Evolutionary conservation across 2,888 invertebrate genomes (phyloP).

Genomic region (Bombylius major): DNA sequence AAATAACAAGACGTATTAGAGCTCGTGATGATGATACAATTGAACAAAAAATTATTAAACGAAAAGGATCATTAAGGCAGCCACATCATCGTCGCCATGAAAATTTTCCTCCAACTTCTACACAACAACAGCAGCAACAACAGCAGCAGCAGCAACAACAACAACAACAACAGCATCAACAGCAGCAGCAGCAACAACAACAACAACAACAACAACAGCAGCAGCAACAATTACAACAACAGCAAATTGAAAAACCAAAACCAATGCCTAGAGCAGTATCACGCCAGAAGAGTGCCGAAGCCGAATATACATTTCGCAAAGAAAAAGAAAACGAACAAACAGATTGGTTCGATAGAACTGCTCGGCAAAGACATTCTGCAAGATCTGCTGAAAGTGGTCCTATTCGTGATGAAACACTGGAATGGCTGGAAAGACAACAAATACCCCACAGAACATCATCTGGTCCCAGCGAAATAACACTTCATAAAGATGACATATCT

Average conservation of each 20-base stretch:
- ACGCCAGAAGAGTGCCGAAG: conserved; percentile 20
- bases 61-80: conserved; percentile 27
- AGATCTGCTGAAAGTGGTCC: conserved; percentile 35
- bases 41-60: conserved; percentile 31
- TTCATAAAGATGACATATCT: conserved; percentile 33
- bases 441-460: conserved; percentile 33
- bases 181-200: neutral
- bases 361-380: conserved; percentile 35
- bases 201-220: conserved; percentile 8
- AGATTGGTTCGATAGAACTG: conserved; percentile 35
- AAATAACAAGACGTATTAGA: conserved; percentile 32
- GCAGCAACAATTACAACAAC: conserved; percentile 20
- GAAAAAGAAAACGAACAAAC: conserved; percentile 17
- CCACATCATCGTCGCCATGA: conserved; percentile 5
- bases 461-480: conserved; percentile 35
- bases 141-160: conserved; percentile 15
- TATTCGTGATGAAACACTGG: conserved; percentile 33
- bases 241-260: conserved; percentile 16
- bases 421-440: conserved; percentile 31
- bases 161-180: conserved; percentile 17
- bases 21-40: conserved; percentile 34
- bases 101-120: neutral
- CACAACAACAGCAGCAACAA: conserved; percentile 2
- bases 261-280: conserved; percentile 19
- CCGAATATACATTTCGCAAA: conserved; percentile 15